Conservation (phyloP, 2,888 invertebrate genomes). For the Aquatica leii region DNA sequence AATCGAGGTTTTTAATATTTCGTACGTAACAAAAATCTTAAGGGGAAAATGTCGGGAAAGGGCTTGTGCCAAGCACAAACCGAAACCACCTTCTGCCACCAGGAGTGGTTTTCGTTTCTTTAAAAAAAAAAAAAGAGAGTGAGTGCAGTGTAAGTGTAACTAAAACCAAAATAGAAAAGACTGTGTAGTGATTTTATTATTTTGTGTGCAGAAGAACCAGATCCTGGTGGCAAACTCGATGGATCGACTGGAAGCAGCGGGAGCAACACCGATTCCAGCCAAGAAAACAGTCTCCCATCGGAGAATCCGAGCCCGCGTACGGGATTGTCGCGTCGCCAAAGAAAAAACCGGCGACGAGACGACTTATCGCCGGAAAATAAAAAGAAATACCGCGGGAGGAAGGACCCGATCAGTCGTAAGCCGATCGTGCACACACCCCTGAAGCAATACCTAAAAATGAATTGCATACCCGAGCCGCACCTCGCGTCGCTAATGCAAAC, state of each 20-base stretch:
- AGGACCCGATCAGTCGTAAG: slow-evolving; percentile 13
- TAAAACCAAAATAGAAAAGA: neutral
- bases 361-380: slow-evolving; percentile 48
- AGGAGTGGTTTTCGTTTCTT: no score
- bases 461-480: slow-evolving; percentile 63
- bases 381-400: slow-evolving; percentile 43
- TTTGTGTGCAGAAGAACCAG: slow-evolving; percentile 59
- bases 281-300: slow-evolving; percentile 57
- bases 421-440: slow-evolving; percentile 50
- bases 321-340: slow-evolving; percentile 64
- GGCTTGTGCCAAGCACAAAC: no score
- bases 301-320: slow-evolving; percentile 61
- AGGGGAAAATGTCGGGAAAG: no score
- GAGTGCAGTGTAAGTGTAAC: slow-evolving; percentile 19
- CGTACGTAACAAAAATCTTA: no score
- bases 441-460: slow-evolving; percentile 57
- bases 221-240: slow-evolving; percentile 53
- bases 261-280: slow-evolving; percentile 52
- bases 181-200: slow-evolving; percentile 16
- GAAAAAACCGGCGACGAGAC: slow-evolving; percentile 62
- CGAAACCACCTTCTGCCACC: no score
- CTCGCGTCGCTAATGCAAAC: slow-evolving; percentile 67
- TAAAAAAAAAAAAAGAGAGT: slow-evolving; percentile 17
- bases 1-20: no score
- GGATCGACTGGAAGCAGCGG: slow-evolving; percentile 50